These are phyloP conservation scores for Heliconius erato DNA, from an alignment of 2,888 invertebrate genomes.

Conservation along the genomic window DNA sequence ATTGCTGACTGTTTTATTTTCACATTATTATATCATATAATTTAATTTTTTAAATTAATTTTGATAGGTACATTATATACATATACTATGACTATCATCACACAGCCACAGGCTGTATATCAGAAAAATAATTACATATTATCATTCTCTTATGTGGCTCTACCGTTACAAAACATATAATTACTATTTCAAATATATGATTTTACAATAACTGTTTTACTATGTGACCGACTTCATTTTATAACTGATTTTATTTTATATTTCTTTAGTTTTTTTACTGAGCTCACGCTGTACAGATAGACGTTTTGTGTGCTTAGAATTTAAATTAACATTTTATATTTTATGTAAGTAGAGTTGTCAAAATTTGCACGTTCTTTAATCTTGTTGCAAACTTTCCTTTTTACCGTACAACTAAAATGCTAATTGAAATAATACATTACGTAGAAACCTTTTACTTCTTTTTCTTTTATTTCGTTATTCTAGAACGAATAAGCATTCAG, in stretches of 20 bases:
- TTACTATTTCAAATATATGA: slow-evolving; percentile 28
- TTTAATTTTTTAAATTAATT: neutral
- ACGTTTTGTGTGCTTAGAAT: neutral
- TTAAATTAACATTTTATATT: neutral
- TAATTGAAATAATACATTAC: slow-evolving; percentile 28
- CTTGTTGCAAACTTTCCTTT: slow-evolving; percentile 29
- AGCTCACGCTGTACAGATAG: neutral
- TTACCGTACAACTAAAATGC: slow-evolving; percentile 31
- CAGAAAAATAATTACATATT: neutral
- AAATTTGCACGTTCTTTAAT: slow-evolving; percentile 21
- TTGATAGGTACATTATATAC: neutral
- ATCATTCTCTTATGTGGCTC: slow-evolving; percentile 19
- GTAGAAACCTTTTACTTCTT: slow-evolving; percentile 20
- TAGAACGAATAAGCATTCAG: neutral
- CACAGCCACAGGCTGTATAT: neutral
- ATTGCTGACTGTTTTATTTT: no score
- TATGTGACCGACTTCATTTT: slow-evolving; percentile 16
- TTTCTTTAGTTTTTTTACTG: neutral
- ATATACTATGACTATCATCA: neutral
- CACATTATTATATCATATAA: neutral
- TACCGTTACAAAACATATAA: slow-evolving; percentile 24
- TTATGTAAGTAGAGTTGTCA: neutral
- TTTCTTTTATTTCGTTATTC: neutral
- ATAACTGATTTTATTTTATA: neutral
- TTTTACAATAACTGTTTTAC: slow-evolving; percentile 25